Evolutionary conservation across 1,140 invertebrate genomes (phyloP), one percentile per base, ranked within the genome.

Genomic region (Goniozus legneri): DNA sequence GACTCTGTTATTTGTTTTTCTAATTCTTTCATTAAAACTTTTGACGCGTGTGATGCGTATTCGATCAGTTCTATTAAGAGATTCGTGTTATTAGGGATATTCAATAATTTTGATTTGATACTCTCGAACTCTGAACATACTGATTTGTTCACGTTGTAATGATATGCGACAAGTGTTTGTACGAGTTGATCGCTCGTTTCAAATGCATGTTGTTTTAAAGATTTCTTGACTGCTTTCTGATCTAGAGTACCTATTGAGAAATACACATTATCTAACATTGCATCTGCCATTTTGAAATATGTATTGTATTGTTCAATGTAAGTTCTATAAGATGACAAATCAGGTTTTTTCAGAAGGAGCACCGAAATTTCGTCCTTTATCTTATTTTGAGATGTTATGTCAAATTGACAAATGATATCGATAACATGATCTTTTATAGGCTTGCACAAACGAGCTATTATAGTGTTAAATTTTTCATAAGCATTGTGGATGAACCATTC

Each of bases 11-110:
- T 73, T 38, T 68, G 69, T 10, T 56, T 44, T 45, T 70, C 69
- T 15, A 78, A 50, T 18, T 69, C 49, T 10, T 57, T 58, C n/a
- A 80, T 54, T 6, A 70, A 53, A 1, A 62, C 48, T 21, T 71
- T 77, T 0, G 69, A 74, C 8, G 73, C 75, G 13, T 65, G 44
- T 7, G 71, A 58, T 44, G 78, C 71, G 33, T 73, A 78, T 21
- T 79, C 72, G 3, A 60, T 75, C 14, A 79, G 56, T 22, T 77
- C 69, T 32, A 80, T 73, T 19, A 81, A 51, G 2, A 73, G 73
- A 38, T 74, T 71, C 3, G 78, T 77, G 32, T 73, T 69, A 27
- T 67, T 65, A 4, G 79, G 79, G n/a, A 77, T 60, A 22, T 70
- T 54, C 1, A 77, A 35, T 0, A 74, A 66, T 37, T 52, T 55